Percentiles rank a stretch among this genome's conserved stretches.
phyloP scores from a whole-genome alignment of 2,888 invertebrate species.

The Glaucopsyche alexis region DNA sequence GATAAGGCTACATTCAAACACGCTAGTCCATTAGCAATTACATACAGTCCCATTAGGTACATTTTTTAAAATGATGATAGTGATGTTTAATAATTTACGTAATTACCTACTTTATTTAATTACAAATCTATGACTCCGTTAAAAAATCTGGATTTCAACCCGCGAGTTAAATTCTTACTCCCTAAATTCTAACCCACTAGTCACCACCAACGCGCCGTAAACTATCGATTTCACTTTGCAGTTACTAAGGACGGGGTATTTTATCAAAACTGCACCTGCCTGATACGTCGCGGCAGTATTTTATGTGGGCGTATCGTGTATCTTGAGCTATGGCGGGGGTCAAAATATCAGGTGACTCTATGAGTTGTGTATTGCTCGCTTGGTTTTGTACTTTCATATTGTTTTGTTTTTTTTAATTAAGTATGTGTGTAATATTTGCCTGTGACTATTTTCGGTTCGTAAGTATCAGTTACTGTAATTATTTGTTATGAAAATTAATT shows the following conservation, averaged over 20 bases:
- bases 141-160: too few relatives aligned
- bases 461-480: too few relatives aligned
- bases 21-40: too few relatives aligned
- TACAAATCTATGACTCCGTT: too few relatives aligned
- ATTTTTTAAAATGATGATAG: too few relatives aligned
- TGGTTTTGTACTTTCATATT: not conserved
- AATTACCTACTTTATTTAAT: too few relatives aligned
- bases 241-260: constrained; percentile 36
- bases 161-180: not conserved
- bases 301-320: constrained; percentile 33
- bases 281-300: constrained; percentile 39
- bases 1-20: too few relatives aligned
- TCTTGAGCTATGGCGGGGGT: constrained; percentile 14
- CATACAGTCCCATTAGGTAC: too few relatives aligned
- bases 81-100: too few relatives aligned
- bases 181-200: not conserved
- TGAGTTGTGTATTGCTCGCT: not conserved
- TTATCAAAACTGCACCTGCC: constrained; percentile 46
- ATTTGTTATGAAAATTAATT: too few relatives aligned
- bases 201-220: not conserved
- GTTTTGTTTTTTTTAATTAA: not conserved
- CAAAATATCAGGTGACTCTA: constrained; percentile 20
- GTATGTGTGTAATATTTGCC: not conserved
- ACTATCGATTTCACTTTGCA: constrained; percentile 26
- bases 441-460: too few relatives aligned